Base-by-base conservation (phyloP, 2,797 vertebrate species). In the Lemur catta region DNA sequence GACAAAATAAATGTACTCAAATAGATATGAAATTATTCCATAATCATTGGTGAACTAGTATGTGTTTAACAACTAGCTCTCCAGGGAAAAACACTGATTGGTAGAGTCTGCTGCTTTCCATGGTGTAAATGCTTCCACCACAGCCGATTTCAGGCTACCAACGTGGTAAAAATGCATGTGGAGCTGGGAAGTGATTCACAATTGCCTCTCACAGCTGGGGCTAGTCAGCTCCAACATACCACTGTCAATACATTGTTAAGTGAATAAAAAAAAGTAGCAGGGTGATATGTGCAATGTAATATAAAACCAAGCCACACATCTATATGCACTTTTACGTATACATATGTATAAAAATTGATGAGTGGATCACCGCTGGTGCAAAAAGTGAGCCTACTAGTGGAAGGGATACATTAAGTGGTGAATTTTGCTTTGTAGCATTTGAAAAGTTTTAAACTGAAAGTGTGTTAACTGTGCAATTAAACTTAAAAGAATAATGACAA, bases 371-470 rank as follows among this genome's bases (percentile, higher is more conserved):
- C 15, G 79, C 71, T 89, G 55, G 4, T n/a, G 15, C 33, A 5
- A 20, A 2, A 46, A 43, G n/a, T 6, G 12, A 81, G 7, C 10
- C 52, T 67, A 33, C 3, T 22, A 20, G 26, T 30, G 15, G 50
- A 79, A 12, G n/a, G 4, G 12, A 78, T 41, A 78, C 41, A 43
- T 43, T 78, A 46, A 65, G 41, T 2, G 71, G 35, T 48, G 7
- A 69, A 76, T 72, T 89, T 63, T 79, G 38, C 20, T 79, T 17
- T 52, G 0, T 55, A 41, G 61, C 15, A 50, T 84, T 63, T 72
- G 74, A 95, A 65, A 2, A 26, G 55, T 55, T 84, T 74, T 38
- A 57, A 91, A n/a, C 22, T 33, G 38, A 91, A 97, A 85, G 57
- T 33, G 0, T 59, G 61, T 50, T 80, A 22, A 35, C 12, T 48